Percentiles rank a stretch among this genome's conserved stretches.
Evolutionary conservation across 2,113 vertebrate genomes (phyloP).

Genomic region (Regulus satrapa): DNA sequence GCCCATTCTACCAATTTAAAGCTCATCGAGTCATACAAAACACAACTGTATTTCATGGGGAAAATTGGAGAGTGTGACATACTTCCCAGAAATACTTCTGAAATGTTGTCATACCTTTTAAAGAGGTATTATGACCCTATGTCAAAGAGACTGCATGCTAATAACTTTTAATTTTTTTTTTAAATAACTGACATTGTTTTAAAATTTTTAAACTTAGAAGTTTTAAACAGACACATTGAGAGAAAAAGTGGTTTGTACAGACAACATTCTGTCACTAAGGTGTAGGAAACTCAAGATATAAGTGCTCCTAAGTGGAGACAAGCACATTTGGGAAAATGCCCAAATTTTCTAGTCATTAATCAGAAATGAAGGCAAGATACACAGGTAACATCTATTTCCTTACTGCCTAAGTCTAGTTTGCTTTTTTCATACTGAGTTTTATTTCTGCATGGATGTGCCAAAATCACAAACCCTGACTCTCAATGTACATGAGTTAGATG

Average conservation of each 20-base stretch:
- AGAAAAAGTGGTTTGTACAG: neutral
- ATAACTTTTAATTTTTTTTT: neutral
- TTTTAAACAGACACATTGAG: neutral
- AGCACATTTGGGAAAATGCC: neutral
- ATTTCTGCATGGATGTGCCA: neutral
- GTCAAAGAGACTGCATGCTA: neutral
- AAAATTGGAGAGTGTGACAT: neutral
- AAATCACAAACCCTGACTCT: neutral
- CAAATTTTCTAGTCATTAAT: neutral
- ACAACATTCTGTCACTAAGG: neutral
- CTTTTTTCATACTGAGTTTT: neutral
- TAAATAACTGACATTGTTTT: neutral
- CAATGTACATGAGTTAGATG: neutral
- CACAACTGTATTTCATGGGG: rapidly evolving
- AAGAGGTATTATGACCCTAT: neutral
- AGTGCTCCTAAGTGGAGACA: neutral
- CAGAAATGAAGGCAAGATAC: neutral
- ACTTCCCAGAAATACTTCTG: neutral
- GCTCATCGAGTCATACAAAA: neutral
- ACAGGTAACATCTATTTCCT: neutral
- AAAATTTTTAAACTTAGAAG: neutral
- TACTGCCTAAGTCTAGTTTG: neutral
- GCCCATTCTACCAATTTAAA: neutral
- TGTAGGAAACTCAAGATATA: neutral
- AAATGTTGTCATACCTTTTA: neutral